Base-by-base conservation (phyloP, 2,888 invertebrate genomes). In the Esperia sulphurella region DNA sequence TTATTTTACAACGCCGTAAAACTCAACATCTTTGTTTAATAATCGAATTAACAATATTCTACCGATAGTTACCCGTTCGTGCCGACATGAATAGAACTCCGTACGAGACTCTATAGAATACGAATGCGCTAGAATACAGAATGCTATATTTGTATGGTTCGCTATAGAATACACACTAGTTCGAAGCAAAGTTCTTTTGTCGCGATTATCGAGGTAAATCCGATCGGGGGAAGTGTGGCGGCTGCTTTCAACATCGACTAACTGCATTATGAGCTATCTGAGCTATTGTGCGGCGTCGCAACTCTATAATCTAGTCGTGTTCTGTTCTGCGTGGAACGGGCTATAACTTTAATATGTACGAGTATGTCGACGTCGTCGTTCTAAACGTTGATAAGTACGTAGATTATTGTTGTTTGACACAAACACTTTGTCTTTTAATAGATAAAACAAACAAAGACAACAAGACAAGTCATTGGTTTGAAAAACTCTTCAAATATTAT, bases 251-350 rank as follows among this genome's bases (percentile, higher is more conserved):
- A 81, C 76, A 73, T 70, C 76, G 75, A 83, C 80, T 82, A 86
- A 87, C 87, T 87, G 86, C 83, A 87, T 87, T 87, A 85, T 85
- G 79, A 84, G 83, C 77, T 85, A 86, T 87, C 87, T 77, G 75
- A 74, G 73, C 77, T 64, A 75, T 82, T 83, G 81, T 83, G 74
- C 65, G 64, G 64, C 61, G 59, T 52, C 58, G 67, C 72, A 68
- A 73, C 75, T 75, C 75, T 69, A 79, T 77, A 76, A 81, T 79
- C 77, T 72, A 76, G 64, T 50, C 42, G 47, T 63, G 64, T 68
- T 69, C 66, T 67, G 63, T n/a, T 60, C 64, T 54, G 52, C 52
- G 58, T 56, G 58, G 58, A 56, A 51, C 58, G 53, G 54, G 44
- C 45, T 48, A 59, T 53, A 72, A 70, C 70, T 74, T 70, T 53